Evolutionary conservation across 2,113 vertebrate species (phyloP).

Genomic region (Columba livia): DNA sequence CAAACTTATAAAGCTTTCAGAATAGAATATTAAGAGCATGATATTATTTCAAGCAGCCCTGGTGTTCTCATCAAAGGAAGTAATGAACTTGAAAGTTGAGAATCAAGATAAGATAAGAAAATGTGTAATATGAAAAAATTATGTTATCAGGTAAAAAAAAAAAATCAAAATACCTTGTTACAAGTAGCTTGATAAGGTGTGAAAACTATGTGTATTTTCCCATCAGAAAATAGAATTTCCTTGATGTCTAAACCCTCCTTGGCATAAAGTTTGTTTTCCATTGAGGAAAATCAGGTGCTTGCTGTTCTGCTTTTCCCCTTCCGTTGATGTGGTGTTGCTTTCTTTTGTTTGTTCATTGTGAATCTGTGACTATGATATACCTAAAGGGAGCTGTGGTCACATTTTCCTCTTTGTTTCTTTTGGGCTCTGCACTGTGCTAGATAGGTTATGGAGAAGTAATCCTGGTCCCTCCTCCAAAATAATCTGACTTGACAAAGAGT

Average conservation of each 20-base stretch:
- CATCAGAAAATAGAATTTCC: background rate
- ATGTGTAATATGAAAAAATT: background rate
- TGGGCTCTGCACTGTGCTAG: accelerated
- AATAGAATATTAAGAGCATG: background rate
- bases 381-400: background rate
- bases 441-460: background rate
- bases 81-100: background rate
- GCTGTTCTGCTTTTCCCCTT: background rate
- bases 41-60: background rate
- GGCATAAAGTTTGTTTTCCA: background rate
- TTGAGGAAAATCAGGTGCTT: background rate
- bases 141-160: background rate
- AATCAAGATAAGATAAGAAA: background rate
- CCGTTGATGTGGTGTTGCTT: background rate
- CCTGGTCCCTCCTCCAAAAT: background rate
- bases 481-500: background rate
- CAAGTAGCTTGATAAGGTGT: background rate
- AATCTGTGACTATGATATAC: background rate
- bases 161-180: background rate
- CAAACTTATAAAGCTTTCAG: background rate
- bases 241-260: background rate
- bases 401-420: background rate
- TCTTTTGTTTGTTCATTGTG: background rate
- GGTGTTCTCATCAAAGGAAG: background rate
- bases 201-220: background rate